Conservation (phyloP, 2,113 vertebrate genomes). For the Ceyx melanurus region DNA sequence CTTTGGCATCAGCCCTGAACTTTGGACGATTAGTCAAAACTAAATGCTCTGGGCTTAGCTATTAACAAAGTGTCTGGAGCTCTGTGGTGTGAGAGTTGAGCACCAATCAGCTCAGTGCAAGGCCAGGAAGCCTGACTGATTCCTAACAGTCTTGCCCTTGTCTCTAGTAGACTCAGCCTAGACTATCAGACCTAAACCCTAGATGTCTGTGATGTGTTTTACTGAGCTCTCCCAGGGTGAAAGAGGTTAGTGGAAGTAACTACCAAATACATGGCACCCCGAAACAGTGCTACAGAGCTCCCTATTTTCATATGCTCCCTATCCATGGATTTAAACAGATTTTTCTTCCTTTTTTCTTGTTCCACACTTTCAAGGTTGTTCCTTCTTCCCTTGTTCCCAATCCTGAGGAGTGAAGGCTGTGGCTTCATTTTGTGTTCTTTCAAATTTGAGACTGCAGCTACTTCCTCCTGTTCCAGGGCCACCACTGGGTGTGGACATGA, state of each 20-base stretch:
- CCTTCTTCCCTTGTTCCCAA: not conserved
- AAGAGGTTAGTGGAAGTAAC: not conserved
- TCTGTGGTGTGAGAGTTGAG: not conserved
- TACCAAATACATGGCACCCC: not conserved
- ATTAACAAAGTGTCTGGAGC: slow-evolving; percentile 4
- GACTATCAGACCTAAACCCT: not conserved
- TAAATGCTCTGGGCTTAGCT: slow-evolving; percentile 41
- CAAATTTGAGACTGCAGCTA: not conserved
- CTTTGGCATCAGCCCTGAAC: slow-evolving; percentile 49
- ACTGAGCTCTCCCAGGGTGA: not conserved
- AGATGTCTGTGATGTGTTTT: not conserved
- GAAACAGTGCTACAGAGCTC: not conserved
- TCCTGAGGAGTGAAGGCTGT: not conserved
- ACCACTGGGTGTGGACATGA: not conserved
- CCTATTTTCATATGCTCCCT: not conserved
- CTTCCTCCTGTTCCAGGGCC: not conserved
- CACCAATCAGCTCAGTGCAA: not conserved
- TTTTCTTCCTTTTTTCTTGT: not conserved
- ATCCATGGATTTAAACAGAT: not conserved
- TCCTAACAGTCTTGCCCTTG: not conserved
- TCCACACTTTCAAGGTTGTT: not conserved
- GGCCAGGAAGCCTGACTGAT: not conserved
- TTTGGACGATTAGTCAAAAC: slow-evolving; percentile 39
- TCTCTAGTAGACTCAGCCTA: not conserved
- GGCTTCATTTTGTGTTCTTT: not conserved